Conservation (phyloP, 2,888 invertebrate species). For the Ectemnius continuus region DNA sequence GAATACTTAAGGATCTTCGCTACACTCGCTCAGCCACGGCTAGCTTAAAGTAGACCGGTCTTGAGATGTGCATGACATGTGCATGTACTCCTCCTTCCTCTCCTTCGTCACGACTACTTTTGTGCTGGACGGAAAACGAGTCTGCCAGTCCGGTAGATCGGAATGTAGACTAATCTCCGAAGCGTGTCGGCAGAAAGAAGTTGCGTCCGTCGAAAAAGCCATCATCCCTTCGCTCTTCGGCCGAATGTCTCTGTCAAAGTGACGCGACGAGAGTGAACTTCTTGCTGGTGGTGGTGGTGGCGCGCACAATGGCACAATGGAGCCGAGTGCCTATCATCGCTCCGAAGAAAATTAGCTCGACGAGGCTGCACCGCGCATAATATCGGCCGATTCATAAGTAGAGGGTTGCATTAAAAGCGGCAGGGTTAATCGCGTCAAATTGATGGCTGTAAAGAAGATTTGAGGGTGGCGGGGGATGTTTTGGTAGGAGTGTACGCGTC, state of each 20-base stretch:
- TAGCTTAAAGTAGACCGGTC: conserved; percentile 14
- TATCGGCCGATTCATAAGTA: neutral
- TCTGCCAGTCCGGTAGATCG: conserved; percentile 1
- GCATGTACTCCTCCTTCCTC: neutral
- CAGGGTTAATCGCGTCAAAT: neutral
- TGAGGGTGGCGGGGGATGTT: neutral
- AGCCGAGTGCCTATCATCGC: neutral
- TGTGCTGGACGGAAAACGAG: conserved; percentile 5
- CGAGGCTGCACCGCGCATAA: neutral
- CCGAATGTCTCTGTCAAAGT: conserved; percentile 3
- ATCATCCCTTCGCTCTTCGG: neutral
- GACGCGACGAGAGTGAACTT: neutral
- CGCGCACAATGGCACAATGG: too few species aligned
- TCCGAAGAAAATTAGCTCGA: neutral
- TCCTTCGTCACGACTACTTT: neutral
- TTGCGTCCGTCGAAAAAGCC: neutral
- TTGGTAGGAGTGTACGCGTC: too few species aligned
- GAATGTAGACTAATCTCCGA: neutral
- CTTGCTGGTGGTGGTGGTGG: neutral
- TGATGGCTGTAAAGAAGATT: neutral
- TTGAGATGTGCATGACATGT: conserved; percentile 9
- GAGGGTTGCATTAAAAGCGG: neutral
- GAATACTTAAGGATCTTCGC: conserved; percentile 12
- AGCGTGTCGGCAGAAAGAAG: conserved; percentile 1
- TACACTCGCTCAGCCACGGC: conserved; percentile 13